Evolutionary conservation across 1,140 invertebrate genomes (phyloP).

Genomic region (Sinonovacula constricta): DNA sequence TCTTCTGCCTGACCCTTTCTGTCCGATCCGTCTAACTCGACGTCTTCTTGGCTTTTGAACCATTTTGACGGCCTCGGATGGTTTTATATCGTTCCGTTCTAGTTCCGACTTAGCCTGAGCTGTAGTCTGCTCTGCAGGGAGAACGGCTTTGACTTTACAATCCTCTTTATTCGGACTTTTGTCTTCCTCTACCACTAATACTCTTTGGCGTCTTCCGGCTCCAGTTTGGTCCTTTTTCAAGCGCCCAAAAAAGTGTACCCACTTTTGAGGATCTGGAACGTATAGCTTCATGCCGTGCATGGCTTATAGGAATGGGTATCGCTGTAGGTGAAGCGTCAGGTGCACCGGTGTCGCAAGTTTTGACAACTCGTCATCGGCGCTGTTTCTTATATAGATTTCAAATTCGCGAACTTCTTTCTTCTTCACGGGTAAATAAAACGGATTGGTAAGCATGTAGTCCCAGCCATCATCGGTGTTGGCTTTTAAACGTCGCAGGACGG

Average conservation of each 20-base stretch:
- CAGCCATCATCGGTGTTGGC: conserved; percentile 1
- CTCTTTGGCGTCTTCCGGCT: too few relatives aligned
- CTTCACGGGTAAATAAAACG: conserved; percentile 15
- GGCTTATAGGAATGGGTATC: conserved; percentile 11
- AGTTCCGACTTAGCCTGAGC: too few relatives aligned
- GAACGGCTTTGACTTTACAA: too few relatives aligned
- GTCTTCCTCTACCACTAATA: too few relatives aligned
- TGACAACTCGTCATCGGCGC: background rate
- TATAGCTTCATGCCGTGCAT: background rate
- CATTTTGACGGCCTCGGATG: too few relatives aligned
- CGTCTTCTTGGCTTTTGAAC: too few relatives aligned
- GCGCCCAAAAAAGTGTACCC: conserved; percentile 8
- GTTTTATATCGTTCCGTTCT: too few relatives aligned
- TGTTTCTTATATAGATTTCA: conserved; percentile 9
- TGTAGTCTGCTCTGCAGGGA: too few relatives aligned
- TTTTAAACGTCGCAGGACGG: conserved; percentile 9
- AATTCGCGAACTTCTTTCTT: conserved; percentile 1
- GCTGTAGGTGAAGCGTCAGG: conserved; percentile 14
- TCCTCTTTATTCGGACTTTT: too few relatives aligned
- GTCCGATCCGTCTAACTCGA: too few relatives aligned
- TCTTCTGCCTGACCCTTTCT: too few relatives aligned
- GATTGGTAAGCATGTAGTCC: background rate
- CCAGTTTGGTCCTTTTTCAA: background rate
- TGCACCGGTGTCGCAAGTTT: background rate
- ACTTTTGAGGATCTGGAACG: background rate